Conservation (phyloP, 2,888 invertebrate species). For the Brachyptera putata region DNA sequence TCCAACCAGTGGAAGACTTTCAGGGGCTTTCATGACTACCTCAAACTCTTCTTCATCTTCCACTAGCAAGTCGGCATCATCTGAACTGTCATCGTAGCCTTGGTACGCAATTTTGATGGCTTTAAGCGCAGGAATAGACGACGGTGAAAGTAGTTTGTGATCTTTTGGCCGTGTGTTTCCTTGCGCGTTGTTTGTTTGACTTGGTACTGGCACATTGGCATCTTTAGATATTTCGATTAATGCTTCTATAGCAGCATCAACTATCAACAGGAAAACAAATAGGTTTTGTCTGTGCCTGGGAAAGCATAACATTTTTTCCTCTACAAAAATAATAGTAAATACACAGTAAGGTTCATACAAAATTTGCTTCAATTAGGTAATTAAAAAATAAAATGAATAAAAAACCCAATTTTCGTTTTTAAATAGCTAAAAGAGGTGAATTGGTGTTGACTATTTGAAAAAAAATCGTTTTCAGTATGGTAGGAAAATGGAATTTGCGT, state of each 20-base stretch:
- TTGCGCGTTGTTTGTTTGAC: background rate
- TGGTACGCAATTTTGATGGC: slow-evolving; percentile 23
- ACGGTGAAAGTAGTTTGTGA: background rate
- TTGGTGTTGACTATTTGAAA: too few species aligned
- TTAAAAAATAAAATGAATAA: too few species aligned
- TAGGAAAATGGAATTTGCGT: too few species aligned
- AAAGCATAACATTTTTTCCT: background rate
- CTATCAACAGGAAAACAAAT: slow-evolving; percentile 21
- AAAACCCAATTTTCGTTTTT: too few species aligned
- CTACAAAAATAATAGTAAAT: too few species aligned
- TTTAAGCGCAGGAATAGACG: background rate
- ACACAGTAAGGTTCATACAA: too few species aligned
- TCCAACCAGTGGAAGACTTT: too few species aligned
- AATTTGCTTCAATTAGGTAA: too few species aligned
- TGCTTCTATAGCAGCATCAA: slow-evolving; percentile 22
- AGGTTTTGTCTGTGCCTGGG: background rate
- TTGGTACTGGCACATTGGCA: background rate
- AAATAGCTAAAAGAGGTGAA: too few species aligned
- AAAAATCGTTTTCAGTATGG: too few species aligned
- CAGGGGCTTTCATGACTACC: background rate
- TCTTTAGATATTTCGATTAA: slow-evolving; percentile 25
- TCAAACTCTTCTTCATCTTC: slow-evolving; percentile 30
- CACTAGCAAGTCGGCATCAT: slow-evolving; percentile 30
- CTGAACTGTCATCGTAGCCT: slow-evolving; percentile 19
- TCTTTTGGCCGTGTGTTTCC: background rate